Evolutionary conservation across 2,888 invertebrate genomes (phyloP).

Genomic region (Julus scanicus): DNA sequence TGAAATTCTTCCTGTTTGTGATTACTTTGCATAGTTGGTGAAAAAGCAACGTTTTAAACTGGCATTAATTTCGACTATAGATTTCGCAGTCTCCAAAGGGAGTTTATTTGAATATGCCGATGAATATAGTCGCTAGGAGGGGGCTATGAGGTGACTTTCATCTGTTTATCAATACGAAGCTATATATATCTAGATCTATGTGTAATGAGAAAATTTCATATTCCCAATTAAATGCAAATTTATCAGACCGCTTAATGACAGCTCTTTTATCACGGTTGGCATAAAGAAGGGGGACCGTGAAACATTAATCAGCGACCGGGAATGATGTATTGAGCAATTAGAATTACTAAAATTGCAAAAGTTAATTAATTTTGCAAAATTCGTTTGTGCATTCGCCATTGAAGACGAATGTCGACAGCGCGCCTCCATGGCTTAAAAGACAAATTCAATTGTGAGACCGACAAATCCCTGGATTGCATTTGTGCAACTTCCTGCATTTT

Average conservation of each 20-base stretch:
- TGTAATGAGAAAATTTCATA: constrained; percentile 53
- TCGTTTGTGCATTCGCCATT: constrained; percentile 40
- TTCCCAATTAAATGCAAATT: constrained; percentile 55
- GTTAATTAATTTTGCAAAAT: constrained; percentile 47
- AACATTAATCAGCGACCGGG: constrained; percentile 43
- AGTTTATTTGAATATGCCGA: constrained; percentile 23
- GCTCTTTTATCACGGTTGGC: constrained; percentile 47
- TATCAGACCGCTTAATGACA: constrained; percentile 50
- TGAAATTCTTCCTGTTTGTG: no score
- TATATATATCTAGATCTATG: background rate
- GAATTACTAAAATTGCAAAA: constrained; percentile 47
- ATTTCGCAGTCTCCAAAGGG: constrained; percentile 35
- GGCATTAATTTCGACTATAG: constrained; percentile 19
- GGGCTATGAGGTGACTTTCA: constrained; percentile 29
- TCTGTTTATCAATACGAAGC: constrained; percentile 38
- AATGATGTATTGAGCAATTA: constrained; percentile 45
- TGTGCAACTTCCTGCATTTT: constrained; percentile 35
- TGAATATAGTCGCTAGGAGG: background rate
- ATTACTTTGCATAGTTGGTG: background rate
- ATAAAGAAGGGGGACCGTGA: constrained; percentile 38
- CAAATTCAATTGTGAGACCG: constrained; percentile 47
- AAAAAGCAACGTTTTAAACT: background rate
- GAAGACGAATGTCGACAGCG: constrained; percentile 47
- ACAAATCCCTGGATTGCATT: constrained; percentile 43
- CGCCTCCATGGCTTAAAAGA: constrained; percentile 34